Base-by-base conservation (phyloP, 2,113 vertebrate species). In the Etheostoma spectabile region DNA sequence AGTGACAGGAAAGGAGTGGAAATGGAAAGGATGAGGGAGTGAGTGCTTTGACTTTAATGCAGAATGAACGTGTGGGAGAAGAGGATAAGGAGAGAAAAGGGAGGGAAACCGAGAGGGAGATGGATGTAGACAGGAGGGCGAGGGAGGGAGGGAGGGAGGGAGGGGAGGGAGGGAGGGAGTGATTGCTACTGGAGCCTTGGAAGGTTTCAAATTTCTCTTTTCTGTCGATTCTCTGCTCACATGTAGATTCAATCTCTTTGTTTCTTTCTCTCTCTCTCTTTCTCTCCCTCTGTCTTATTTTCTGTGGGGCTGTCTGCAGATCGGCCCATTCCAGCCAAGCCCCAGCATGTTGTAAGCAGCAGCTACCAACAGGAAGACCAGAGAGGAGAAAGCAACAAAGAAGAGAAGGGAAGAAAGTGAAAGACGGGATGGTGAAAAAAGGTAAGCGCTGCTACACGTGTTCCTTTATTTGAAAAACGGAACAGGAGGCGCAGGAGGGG, bases 171-270 rank as follows among this genome's bases (percentile, higher is more conserved):
- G 65, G 80, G 78, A 35, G 64, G 74, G 64, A 59, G 60, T 62
- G 79, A 87, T 78, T 91, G 80, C 86, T 80, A 71, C 84, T 88
- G 80, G 77, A 86, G 84, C 83, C 73, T 70, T 79, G 78, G 85
- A 42, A 61, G 88, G 88, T 92, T 88, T 91, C 91, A 89, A 33
- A 86, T 92, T 92, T 91, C 91, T 74, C 69, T 78, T 77, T 87
- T 71, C 68, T 86, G 88, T 89, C 72, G 48, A 78, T 84, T 90
- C 80, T 77, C 46, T 21, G 24, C 78, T 78, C 74, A 64, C 71
- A 64, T 82, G 77, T 68, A 69, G 60, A 79, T 66, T 83, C 60
- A 74, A 61, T 64, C 53, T 80, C 80, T 69, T 70, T 46, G 76
- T 83, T 71, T 83, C 42, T 87, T 72, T 64, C 35, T 52, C 49